phyloP scores from a whole-genome alignment of 2,113 vertebrate species.

The Sialia sialis region DNA sequence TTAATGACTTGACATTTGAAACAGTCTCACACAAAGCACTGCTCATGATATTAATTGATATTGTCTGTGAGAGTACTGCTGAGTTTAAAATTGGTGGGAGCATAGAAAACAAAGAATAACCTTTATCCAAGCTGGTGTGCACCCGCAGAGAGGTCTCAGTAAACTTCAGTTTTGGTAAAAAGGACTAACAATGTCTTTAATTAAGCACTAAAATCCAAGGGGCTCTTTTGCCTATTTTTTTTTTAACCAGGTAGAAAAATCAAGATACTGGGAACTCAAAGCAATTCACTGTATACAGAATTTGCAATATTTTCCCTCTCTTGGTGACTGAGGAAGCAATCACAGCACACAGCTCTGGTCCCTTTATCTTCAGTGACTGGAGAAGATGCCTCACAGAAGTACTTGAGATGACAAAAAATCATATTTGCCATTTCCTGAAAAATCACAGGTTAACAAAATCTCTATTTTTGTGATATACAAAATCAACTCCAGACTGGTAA shows the following conservation, averaged over 20 bases:
- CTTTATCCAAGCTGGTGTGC: neutral
- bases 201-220: neutral
- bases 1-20: conserved; percentile 38
- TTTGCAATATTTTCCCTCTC: neutral
- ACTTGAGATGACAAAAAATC: neutral
- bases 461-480: neutral
- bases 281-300: neutral
- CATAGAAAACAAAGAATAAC: neutral
- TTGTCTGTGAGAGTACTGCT: neutral
- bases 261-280: neutral
- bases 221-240: neutral
- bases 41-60: neutral
- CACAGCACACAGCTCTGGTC: neutral
- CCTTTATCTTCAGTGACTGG: neutral
- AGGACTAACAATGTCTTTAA: neutral
- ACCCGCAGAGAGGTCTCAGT: neutral
- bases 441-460: neutral
- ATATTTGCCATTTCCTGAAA: neutral
- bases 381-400: neutral
- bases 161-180: neutral
- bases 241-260: neutral
- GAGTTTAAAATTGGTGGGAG: neutral
- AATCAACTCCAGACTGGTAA: neutral
- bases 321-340: neutral
- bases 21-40: neutral